Conservation (phyloP, 1,140 invertebrate species). For the Plectus sambesii region DNA sequence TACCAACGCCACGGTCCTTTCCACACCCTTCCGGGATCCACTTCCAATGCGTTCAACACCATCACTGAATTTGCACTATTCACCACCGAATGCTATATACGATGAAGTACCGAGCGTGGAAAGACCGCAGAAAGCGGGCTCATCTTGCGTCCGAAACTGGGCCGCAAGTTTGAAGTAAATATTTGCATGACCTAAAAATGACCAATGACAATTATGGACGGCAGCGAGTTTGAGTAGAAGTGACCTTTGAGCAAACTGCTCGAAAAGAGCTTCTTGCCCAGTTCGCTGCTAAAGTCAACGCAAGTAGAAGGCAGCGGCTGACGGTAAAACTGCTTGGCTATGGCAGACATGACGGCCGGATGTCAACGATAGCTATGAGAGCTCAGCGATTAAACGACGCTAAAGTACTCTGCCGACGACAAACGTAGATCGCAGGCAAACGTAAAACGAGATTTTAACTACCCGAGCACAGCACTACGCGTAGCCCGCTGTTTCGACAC, state of each 20-base stretch:
- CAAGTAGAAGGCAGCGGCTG: slow-evolving; percentile 42
- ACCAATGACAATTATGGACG: not conserved
- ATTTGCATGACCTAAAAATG: slow-evolving; percentile 27
- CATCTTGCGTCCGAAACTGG: slow-evolving; percentile 48
- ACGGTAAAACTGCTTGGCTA: slow-evolving; percentile 40
- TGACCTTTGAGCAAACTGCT: slow-evolving; percentile 41
- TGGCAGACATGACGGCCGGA: slow-evolving; percentile 21
- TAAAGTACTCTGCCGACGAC: too few relatives aligned
- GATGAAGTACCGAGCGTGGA: slow-evolving; percentile 42
- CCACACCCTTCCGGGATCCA: slow-evolving; percentile 47
- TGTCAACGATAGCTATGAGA: too few relatives aligned
- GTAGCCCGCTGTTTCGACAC: too few relatives aligned
- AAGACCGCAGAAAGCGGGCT: slow-evolving; percentile 48
- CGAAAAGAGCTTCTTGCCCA: slow-evolving; percentile 45
- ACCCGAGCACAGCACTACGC: too few relatives aligned
- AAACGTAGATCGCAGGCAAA: too few relatives aligned
- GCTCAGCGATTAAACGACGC: too few relatives aligned
- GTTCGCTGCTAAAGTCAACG: slow-evolving; percentile 42
- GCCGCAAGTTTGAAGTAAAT: slow-evolving; percentile 46
- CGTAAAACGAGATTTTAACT: too few relatives aligned
- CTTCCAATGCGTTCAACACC: slow-evolving; percentile 46
- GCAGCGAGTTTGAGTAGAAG: slow-evolving; percentile 20
- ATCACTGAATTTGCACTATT: slow-evolving; percentile 22
- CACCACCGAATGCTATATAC: slow-evolving; percentile 7
- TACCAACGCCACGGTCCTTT: slow-evolving; percentile 48